Conservation (phyloP, 23 tunicate genomes). For the Trididemnum clinides region DNA sequence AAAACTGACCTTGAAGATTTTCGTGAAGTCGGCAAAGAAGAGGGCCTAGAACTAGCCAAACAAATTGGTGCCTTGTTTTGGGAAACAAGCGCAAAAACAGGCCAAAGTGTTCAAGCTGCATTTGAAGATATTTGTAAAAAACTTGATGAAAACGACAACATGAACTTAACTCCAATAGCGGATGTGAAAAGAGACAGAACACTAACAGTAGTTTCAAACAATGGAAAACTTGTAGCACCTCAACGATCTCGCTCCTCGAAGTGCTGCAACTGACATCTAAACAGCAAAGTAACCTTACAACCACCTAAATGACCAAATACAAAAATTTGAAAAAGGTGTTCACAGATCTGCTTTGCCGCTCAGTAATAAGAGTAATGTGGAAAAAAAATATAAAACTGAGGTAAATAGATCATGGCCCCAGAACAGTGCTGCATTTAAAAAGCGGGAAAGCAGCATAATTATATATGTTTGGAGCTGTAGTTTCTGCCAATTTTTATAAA, state of each 20-base stretch:
- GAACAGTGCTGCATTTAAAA: no score
- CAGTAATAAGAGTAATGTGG: no score
- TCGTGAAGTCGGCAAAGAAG: slow-evolving; percentile 13
- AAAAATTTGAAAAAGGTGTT: no score
- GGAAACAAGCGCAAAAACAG: slow-evolving; percentile 48
- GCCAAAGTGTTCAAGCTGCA: not conserved
- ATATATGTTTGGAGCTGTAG: no score
- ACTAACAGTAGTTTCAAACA: not conserved
- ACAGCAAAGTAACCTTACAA: no score
- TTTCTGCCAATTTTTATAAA: no score
- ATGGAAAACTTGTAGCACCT: not conserved
- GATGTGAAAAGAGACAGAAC: not conserved
- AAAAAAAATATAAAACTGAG: no score
- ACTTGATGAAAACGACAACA: not conserved
- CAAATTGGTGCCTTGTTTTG: slow-evolving; percentile 1
- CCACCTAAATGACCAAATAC: no score
- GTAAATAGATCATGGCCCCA: no score
- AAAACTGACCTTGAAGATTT: slow-evolving; percentile 14
- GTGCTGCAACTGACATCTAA: not conserved
- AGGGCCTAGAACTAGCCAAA: slow-evolving; percentile 20
- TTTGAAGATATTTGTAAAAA: not conserved
- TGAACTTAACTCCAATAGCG: not conserved
- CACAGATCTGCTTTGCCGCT: no score
- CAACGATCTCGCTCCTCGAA: not conserved
- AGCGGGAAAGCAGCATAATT: no score